A percentile compares a stretch with the other conserved stretches of the same genome.
These are phyloP conservation scores for Oxycera nigricornis DNA, from an alignment of 2,888 invertebrate species.

Conservation along the genomic window DNA sequence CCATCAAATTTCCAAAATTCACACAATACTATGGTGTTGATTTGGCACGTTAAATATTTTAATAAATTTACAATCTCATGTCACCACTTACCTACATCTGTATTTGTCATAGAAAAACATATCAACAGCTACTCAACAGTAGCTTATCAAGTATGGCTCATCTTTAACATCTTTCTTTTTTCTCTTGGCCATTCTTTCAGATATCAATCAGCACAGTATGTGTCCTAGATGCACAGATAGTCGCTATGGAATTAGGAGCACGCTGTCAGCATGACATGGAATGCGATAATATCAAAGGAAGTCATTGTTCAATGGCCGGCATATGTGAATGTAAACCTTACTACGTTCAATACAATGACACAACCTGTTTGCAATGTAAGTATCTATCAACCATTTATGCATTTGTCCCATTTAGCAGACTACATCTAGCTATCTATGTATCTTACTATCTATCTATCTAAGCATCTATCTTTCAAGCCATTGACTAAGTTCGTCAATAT, in stretches of 20 bases:
- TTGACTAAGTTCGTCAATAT: background rate
- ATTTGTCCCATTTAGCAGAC: slow-evolving; percentile 33
- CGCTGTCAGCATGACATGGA: slow-evolving; percentile 63
- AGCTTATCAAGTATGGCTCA: slow-evolving; percentile 6
- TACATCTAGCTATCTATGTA: background rate
- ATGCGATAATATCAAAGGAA: slow-evolving; percentile 62
- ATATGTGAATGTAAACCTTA: slow-evolving; percentile 83
- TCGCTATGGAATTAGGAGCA: slow-evolving; percentile 56
- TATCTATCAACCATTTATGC: slow-evolving; percentile 51
- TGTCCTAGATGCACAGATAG: slow-evolving; percentile 42
- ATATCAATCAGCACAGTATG: slow-evolving; percentile 44
- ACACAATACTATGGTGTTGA: too few species aligned
- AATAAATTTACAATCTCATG: too few species aligned
- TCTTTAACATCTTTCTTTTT: slow-evolving; percentile 20
- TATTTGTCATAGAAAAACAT: too few species aligned
- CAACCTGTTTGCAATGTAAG: slow-evolving; percentile 85
- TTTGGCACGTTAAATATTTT: too few species aligned
- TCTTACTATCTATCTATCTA: slow-evolving; percentile 13
- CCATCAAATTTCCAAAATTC: too few species aligned
- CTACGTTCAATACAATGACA: slow-evolving; percentile 79
- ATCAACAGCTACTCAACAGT: background rate
- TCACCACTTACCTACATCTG: background rate
- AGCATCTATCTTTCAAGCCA: background rate
- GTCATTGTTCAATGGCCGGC: slow-evolving; percentile 64
- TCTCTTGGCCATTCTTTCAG: slow-evolving; percentile 43